These are phyloP conservation scores for Bettongia penicillata DNA, from an alignment of 2,113 vertebrate genomes.

Conservation along the genomic window DNA sequence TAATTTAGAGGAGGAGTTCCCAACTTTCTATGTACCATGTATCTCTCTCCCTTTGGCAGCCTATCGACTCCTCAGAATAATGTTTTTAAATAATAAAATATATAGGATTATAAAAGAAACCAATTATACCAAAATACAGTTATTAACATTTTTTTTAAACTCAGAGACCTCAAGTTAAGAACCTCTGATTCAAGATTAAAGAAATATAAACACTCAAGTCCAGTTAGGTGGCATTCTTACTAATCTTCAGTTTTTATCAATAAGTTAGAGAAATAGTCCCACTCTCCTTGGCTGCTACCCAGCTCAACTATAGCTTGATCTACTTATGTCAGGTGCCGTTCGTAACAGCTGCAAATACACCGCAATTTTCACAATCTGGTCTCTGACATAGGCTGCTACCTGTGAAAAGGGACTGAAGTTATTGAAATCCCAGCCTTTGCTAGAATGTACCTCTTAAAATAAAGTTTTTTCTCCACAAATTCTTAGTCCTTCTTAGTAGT, in stretches of 20 bases:
- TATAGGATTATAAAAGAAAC: not conserved
- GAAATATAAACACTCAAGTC: not conserved
- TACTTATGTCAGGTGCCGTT: not conserved
- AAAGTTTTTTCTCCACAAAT: not conserved
- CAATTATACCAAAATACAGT: not conserved
- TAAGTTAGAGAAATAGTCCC: not conserved
- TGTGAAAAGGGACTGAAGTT: not conserved
- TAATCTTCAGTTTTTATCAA: not conserved
- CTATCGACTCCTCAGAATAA: not conserved
- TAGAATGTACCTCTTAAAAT: slow-evolving; percentile 19
- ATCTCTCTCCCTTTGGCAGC: not conserved
- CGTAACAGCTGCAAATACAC: not conserved
- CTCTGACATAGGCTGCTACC: not conserved
- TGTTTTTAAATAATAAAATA: not conserved
- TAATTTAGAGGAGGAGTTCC: not conserved
- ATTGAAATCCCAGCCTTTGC: slow-evolving; percentile 13
- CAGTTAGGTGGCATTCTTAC: not conserved
- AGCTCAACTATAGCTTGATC: not conserved
- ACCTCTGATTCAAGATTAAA: not conserved
- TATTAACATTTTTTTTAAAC: not conserved
- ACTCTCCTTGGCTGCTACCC: not conserved
- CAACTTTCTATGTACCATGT: not conserved
- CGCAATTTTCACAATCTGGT: not conserved
- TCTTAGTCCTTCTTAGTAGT: not conserved
- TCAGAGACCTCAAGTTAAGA: not conserved